Percentiles rank a stretch among this genome's conserved stretches.
Conservation (phyloP, 2,888 invertebrate species). For the Microplitis deprimator region DNA sequence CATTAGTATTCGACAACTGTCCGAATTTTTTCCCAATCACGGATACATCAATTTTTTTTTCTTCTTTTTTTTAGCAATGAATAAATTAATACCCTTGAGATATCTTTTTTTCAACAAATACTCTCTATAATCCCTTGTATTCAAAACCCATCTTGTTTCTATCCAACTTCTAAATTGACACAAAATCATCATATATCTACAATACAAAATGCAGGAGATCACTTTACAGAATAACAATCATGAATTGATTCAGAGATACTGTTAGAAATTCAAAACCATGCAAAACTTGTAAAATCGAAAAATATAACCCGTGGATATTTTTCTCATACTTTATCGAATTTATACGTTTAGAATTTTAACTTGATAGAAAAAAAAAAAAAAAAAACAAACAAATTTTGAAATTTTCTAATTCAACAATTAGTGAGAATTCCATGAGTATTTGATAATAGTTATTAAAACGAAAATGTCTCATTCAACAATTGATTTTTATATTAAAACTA, state of each 20-base stretch:
- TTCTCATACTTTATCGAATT: background rate
- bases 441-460: background rate
- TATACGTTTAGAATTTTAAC: background rate
- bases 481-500: constrained; percentile 5
- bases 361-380: background rate
- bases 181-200: background rate
- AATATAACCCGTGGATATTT: background rate
- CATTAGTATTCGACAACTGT: background rate
- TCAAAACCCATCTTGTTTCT: background rate
- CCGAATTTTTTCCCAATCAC: background rate
- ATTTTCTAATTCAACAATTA: too few relatives aligned
- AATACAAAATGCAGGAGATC: background rate
- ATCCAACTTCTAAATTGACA: background rate
- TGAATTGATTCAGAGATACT: background rate
- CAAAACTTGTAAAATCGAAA: background rate
- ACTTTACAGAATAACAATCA: background rate
- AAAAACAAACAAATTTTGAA: too few relatives aligned
- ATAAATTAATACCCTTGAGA: constrained; percentile 1
- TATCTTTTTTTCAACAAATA: background rate
- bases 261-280: background rate
- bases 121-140: background rate
- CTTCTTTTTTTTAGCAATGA: background rate
- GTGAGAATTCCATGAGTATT: background rate
- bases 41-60: background rate
- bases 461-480: background rate